Percentiles rank a stretch among this genome's conserved stretches.
Evolutionary conservation across 2,113 vertebrate genomes (phyloP).

Genomic region (Myiopsitta monachus): DNA sequence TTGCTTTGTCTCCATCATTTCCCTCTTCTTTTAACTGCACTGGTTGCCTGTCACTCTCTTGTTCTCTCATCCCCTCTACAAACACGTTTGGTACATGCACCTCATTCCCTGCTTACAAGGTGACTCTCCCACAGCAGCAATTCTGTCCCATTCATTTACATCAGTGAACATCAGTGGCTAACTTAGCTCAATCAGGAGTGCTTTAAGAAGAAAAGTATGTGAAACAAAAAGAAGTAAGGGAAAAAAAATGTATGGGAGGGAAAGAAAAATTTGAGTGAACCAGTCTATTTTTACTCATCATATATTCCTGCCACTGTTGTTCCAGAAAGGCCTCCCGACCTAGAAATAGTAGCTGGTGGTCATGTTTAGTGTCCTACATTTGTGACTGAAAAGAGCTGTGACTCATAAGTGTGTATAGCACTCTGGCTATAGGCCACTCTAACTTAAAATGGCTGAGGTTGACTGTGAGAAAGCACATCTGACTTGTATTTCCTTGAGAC

Average conservation of each 20-base stretch:
- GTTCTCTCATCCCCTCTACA: neutral
- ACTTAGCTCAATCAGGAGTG: neutral
- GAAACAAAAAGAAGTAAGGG: neutral
- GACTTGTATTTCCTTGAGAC: slow-evolving; percentile 51
- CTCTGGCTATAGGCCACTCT: neutral
- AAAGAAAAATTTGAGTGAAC: neutral
- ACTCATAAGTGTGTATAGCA: neutral
- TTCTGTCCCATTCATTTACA: neutral
- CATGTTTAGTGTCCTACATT: slow-evolving; percentile 10
- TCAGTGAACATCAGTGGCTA: neutral
- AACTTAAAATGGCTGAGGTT: slow-evolving; percentile 1
- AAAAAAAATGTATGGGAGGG: neutral
- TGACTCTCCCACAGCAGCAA: neutral
- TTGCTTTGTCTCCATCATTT: accelerated
- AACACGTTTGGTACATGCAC: neutral
- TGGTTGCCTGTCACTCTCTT: neutral
- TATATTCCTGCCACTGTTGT: slow-evolving; percentile 3
- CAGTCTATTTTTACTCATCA: neutral
- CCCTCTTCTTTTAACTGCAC: neutral
- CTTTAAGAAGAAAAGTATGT: neutral
- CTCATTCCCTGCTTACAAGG: neutral
- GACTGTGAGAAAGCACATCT: slow-evolving; percentile 44
- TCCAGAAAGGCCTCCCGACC: neutral
- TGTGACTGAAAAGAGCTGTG: slow-evolving; percentile 1
- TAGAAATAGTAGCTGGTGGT: slow-evolving; percentile 24